Percentiles rank a stretch among this genome's conserved stretches.
Conservation (phyloP, 2,797 vertebrate genomes). For the Apodemus agrarius region DNA sequence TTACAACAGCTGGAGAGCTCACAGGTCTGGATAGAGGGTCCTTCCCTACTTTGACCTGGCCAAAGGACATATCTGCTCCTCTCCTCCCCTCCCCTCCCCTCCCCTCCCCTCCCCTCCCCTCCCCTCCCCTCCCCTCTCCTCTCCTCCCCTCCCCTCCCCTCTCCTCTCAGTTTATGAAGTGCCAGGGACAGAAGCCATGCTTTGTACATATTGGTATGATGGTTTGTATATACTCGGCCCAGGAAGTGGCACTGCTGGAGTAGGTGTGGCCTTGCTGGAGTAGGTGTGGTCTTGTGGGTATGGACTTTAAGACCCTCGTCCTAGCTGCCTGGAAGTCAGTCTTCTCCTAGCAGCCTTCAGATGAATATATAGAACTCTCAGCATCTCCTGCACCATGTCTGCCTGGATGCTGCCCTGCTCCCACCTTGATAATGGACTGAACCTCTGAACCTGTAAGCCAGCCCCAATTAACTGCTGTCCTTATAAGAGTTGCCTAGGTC, state of each 20-base stretch:
- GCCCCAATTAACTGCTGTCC: not conserved
- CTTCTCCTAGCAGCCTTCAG: not conserved
- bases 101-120: no score
- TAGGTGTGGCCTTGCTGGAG: not conserved
- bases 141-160: no score
- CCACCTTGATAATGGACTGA: not conserved
- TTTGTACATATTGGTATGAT: not conserved
- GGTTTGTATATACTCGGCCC: not conserved
- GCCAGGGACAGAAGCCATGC: not conserved
- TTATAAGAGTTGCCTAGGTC: not conserved
- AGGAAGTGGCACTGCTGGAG: not conserved
- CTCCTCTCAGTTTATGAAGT: not conserved
- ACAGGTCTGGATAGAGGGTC: not conserved
- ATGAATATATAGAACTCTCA: not conserved
- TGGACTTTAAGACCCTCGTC: not conserved
- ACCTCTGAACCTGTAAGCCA: not conserved
- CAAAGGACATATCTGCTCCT: not conserved
- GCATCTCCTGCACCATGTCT: not conserved
- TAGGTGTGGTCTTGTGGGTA: not conserved
- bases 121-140: no score
- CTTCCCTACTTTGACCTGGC: not conserved
- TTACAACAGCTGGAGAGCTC: slow-evolving; percentile 22
- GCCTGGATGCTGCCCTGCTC: not conserved
- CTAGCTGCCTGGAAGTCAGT: not conserved
- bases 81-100: no score